Conservation (phyloP, 2,113 vertebrate species). For the Tachuris rubrigastra region DNA sequence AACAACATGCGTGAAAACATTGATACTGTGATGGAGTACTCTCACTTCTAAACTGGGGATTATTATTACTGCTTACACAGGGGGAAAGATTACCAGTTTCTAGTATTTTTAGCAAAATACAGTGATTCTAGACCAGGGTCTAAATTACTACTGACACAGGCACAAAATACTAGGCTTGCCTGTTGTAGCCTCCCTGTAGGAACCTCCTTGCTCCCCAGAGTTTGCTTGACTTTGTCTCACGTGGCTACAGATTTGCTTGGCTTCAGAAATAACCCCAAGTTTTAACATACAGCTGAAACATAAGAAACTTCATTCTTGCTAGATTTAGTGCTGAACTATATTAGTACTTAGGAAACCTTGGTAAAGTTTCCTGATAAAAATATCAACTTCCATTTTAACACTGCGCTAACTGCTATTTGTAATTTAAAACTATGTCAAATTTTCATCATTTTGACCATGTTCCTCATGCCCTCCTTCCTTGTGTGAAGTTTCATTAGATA, state of each 20-base stretch:
- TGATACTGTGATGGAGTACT: neutral
- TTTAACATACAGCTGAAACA: neutral
- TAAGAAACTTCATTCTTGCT: neutral
- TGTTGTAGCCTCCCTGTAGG: neutral
- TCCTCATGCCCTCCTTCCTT: neutral
- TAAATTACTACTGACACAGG: neutral
- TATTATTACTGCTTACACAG: neutral
- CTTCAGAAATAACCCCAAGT: neutral
- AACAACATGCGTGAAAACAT: neutral
- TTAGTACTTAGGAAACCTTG: neutral
- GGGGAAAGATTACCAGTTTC: neutral
- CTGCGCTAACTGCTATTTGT: neutral
- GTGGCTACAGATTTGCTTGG: neutral
- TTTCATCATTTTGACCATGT: neutral
- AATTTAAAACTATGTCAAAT: neutral
- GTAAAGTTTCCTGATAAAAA: neutral
- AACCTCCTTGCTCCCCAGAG: neutral
- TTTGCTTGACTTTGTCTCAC: accelerated
- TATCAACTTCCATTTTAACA: neutral
- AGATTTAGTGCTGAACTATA: neutral
- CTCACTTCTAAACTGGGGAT: neutral
- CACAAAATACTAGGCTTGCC: neutral
- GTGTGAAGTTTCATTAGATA: neutral
- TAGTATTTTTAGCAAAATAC: neutral
- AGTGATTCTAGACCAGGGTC: neutral